Evolutionary conservation across 2,113 vertebrate species (phyloP), one percentile per base, ranked within the genome.

Genomic region (Myocastor coypus): DNA sequence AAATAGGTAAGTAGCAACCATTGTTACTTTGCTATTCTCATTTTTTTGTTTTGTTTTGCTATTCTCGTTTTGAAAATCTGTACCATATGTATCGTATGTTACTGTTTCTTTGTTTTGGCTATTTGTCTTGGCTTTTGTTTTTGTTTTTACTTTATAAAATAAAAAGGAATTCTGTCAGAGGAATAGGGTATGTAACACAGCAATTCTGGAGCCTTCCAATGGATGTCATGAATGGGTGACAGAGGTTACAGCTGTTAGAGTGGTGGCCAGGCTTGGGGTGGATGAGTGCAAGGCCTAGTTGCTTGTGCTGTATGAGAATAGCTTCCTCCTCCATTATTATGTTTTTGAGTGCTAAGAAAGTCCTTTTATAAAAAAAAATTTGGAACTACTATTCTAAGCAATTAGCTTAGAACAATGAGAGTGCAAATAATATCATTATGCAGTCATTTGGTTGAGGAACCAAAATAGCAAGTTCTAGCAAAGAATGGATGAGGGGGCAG

Each of bases 351-450:
- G 32, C 63, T 40, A 84, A 2, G 50, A 37, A 88, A 82, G 22
- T 52, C 5, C 73, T 89, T 89, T 14, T 2, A 28, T 28, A 46
- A n/a, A 32, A n/a, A 32, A 63, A 24, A 20, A 0, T 88, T 80
- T 32, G 64, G 20, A 85, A 93, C 34, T 46, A 68, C 64, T 89
- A 13, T 85, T 85, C 34, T 85, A 66, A 94, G 63, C 26, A 73
- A 50, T 89, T 83, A 88, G 50, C 55, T 91, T 59, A 73, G 16
- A 93, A 95, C 61, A 93, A 71, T 91, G 24, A 95, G 52, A 88
- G 64, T 19, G 5, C 57, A 55, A 87, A 66, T 93, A 61, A 82
- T 83, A 77, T 17, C 26, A 34, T 37, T 82, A 55, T 32, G 42
- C 10, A 42, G 30, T 84, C 37, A 64, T 88, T 64, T 87, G 55